A percentile compares a stretch with the other conserved stretches of the same genome.
Conservation (phyloP, 2,113 vertebrate species). For the Zosterops lateralis region DNA sequence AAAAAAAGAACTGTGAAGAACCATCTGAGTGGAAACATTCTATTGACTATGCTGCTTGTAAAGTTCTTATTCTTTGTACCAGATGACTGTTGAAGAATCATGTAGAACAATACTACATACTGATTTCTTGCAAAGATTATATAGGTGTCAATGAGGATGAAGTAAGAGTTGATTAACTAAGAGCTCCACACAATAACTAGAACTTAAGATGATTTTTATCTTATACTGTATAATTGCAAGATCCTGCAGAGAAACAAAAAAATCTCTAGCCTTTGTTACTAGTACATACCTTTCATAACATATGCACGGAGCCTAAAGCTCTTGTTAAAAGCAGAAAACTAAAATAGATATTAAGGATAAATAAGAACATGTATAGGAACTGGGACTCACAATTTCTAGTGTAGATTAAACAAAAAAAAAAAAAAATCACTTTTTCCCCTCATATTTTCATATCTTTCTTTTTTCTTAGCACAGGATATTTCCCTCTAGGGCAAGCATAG, state of each 20-base stretch:
- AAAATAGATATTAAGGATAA: background rate
- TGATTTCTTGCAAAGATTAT: background rate
- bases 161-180: background rate
- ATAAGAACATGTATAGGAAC: background rate
- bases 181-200: background rate
- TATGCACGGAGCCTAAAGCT: background rate
- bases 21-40: background rate
- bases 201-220: background rate
- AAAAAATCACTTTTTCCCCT: rapidly evolving
- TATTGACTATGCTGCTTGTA: background rate
- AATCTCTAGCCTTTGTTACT: background rate
- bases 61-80: background rate
- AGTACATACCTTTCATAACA: background rate
- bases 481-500: background rate
- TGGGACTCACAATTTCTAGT: rapidly evolving
- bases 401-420: background rate
- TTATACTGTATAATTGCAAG: background rate
- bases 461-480: background rate
- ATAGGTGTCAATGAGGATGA: background rate
- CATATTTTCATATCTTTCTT: background rate
- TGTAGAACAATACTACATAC: background rate
- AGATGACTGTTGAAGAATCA: background rate
- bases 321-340: background rate
- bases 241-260: background rate
- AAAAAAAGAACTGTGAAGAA: background rate